Evolutionary conservation across 2,888 invertebrate genomes (phyloP).

Genomic region (Odontocerum albicorne): DNA sequence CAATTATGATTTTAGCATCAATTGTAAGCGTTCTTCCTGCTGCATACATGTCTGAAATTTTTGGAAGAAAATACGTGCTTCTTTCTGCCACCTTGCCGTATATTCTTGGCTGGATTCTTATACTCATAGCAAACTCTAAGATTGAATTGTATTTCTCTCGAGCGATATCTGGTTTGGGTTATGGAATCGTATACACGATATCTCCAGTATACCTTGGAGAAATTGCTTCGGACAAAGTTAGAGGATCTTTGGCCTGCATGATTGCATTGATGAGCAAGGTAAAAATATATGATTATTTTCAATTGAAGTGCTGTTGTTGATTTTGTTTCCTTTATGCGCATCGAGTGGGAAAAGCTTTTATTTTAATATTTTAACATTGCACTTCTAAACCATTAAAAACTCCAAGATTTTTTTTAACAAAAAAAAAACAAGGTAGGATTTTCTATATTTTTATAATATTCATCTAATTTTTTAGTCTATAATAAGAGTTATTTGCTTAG

Average conservation of each 20-base stretch:
- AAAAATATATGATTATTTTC: too few species aligned
- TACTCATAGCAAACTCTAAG: conserved; percentile 58
- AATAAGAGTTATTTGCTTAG: too few species aligned
- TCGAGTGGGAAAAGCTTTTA: too few species aligned
- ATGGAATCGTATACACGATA: conserved; percentile 62
- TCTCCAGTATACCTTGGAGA: conserved; percentile 66
- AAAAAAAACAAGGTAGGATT: too few species aligned
- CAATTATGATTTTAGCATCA: conserved; percentile 65
- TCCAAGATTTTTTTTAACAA: too few species aligned
- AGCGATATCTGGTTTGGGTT: conserved; percentile 65
- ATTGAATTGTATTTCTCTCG: conserved; percentile 60
- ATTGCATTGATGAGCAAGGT: conserved; percentile 61
- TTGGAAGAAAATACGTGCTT: conserved; percentile 67
- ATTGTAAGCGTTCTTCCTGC: conserved; percentile 64
- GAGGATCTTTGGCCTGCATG: conserved; percentile 63
- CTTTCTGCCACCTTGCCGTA: conserved; percentile 62
- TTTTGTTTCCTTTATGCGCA: too few species aligned
- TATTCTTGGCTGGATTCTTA: conserved; percentile 64
- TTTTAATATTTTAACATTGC: too few species aligned
- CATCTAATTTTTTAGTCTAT: too few species aligned
- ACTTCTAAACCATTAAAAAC: too few species aligned
- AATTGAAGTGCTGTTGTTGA: too few species aligned
- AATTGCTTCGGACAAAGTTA: conserved; percentile 62
- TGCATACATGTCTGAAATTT: conserved; percentile 62
- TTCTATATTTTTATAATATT: too few species aligned